A percentile compares a stretch with the other conserved stretches of the same genome.
Conservation (phyloP, 2,797 vertebrate genomes). For the Gadopsis marmoratus region DNA sequence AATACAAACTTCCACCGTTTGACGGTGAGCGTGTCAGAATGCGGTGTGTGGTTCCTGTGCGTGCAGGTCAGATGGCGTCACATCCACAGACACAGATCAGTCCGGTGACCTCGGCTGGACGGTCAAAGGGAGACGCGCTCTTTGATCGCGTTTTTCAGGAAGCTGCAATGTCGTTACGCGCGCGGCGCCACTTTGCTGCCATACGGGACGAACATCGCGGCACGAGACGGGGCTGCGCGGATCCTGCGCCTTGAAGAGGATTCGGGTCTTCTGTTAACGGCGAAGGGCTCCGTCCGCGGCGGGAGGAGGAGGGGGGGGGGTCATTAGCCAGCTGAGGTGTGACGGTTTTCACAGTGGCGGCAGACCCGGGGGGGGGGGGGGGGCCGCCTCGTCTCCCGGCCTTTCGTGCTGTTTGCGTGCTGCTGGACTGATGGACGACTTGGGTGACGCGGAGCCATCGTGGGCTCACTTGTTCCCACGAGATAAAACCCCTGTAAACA, state of each 20-base stretch:
- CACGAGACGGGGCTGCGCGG: conserved; percentile 68
- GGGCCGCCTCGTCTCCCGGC: conserved; percentile 74
- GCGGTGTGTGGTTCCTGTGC: neutral
- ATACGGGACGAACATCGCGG: conserved; percentile 55
- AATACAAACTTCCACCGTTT: conserved; percentile 6
- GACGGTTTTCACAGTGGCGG: conserved; percentile 76
- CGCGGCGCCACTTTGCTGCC: conserved; percentile 54
- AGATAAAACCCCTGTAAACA: conserved; percentile 68
- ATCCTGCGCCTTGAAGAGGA: conserved; percentile 78
- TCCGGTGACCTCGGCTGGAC: too few relatives aligned
- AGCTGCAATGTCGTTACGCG: conserved; percentile 2
- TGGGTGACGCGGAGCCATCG: conserved; percentile 71
- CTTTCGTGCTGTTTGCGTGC: conserved; percentile 76
- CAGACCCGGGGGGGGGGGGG: conserved; percentile 80
- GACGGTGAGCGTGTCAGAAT: neutral
- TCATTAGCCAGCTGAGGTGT: conserved; percentile 80
- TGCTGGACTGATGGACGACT: conserved; percentile 73
- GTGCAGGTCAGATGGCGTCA: neutral
- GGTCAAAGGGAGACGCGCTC: too few relatives aligned
- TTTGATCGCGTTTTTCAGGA: too few relatives aligned
- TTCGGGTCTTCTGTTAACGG: conserved; percentile 81
- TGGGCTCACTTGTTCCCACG: conserved; percentile 73
- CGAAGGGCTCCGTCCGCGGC: conserved; percentile 59
- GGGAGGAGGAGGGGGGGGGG: too few relatives aligned
- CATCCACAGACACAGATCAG: neutral